Conservation (phyloP, 30 jellyfish, hydroid and myxozoan species). For the Mastigias papua region DNA sequence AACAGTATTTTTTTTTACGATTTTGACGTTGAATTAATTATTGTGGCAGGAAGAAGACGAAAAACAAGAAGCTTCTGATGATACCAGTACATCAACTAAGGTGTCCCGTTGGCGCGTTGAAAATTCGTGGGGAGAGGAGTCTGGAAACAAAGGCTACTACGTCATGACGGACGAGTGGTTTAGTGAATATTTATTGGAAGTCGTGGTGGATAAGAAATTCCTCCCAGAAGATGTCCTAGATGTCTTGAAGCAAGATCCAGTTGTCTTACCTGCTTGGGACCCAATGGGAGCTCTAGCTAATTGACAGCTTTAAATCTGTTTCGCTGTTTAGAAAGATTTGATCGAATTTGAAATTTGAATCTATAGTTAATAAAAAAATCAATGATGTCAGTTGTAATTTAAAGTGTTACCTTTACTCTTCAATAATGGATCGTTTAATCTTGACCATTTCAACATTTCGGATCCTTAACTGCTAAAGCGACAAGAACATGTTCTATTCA, state of each 20-base stretch:
- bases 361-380: too few species aligned
- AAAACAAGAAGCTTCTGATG: slow-evolving; percentile 29
- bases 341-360: too few species aligned
- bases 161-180: slow-evolving; percentile 85
- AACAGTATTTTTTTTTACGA: too few species aligned
- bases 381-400: too few species aligned
- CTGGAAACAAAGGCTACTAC: slow-evolving; percentile 74
- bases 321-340: too few species aligned
- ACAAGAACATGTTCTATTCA: too few species aligned
- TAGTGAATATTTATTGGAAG: slow-evolving; percentile 56
- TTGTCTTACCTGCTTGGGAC: slow-evolving; percentile 81
- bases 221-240: slow-evolving; percentile 64
- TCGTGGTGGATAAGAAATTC: slow-evolving; percentile 71
- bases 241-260: slow-evolving; percentile 68
- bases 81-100: slow-evolving; percentile 8
- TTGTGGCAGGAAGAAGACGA: slow-evolving; percentile 39
- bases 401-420: too few species aligned
- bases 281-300: slow-evolving; percentile 84
- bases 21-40: too few species aligned
- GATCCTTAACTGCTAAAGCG: too few species aligned
- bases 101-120: slow-evolving; percentile 84
- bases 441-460: too few species aligned
- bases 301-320: neutral
- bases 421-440: too few species aligned
- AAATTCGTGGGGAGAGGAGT: slow-evolving; percentile 85